Evolutionary conservation across 2,113 vertebrate genomes (phyloP).

Genomic region (Serilophus lunatus): DNA sequence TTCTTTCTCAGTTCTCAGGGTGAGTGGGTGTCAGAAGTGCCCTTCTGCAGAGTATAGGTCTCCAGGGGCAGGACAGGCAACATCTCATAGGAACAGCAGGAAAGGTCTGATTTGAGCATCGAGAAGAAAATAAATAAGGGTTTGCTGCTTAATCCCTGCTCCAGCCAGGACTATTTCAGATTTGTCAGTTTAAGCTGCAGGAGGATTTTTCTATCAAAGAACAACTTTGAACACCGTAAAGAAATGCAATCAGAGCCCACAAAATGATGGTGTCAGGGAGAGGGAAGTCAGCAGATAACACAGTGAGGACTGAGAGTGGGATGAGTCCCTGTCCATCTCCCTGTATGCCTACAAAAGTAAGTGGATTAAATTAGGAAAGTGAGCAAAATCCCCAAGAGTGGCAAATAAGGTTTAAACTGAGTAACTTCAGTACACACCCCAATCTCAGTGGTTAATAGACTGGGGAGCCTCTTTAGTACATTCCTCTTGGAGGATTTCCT

Average conservation of each 20-base stretch:
- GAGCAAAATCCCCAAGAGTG: neutral
- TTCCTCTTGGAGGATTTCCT: constrained; percentile 27
- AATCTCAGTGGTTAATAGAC: neutral
- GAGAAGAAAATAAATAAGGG: neutral
- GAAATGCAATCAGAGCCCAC: neutral
- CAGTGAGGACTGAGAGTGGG: neutral
- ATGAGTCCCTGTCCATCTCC: neutral
- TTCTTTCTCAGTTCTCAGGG: neutral
- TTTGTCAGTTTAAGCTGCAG: neutral
- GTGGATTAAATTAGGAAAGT: constrained; percentile 34
- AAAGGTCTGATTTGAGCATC: neutral
- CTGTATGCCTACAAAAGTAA: neutral
- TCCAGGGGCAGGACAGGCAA: neutral
- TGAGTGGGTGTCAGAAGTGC: neutral
- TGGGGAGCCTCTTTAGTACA: constrained; percentile 8
- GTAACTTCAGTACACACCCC: neutral
- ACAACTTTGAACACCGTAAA: constrained; percentile 5
- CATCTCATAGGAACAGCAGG: neutral
- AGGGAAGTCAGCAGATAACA: neutral
- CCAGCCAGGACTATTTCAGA: neutral
- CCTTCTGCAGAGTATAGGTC: neutral
- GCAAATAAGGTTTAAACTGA: constrained; percentile 1
- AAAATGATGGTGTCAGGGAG: neutral
- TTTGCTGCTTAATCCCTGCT: constrained; percentile 3
- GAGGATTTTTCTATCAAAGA: constrained; percentile 30